These are phyloP conservation scores for Neoascia interrupta DNA, from an alignment of 2,888 invertebrate genomes.

Conservation along the genomic window DNA sequence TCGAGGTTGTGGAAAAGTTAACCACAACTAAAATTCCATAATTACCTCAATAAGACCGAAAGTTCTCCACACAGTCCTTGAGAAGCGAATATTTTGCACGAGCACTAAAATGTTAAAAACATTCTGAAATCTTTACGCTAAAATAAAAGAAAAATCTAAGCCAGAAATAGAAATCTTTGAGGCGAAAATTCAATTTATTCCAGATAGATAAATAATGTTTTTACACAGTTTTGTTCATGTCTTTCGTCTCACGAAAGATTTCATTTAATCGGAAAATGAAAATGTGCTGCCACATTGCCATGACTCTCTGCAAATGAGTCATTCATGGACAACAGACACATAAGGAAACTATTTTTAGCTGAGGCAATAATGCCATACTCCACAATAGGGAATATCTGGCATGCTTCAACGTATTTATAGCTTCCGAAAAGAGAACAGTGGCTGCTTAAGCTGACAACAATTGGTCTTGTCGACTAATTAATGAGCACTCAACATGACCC, in stretches of 20 bases:
- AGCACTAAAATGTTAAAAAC: too few species aligned
- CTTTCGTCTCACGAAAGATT: conserved; percentile 35
- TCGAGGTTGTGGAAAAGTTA: too few species aligned
- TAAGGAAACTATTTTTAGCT: conserved; percentile 26
- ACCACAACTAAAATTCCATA: too few species aligned
- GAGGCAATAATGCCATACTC: too few species aligned
- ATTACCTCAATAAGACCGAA: too few species aligned
- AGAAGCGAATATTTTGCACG: too few species aligned
- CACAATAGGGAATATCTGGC: conserved; percentile 27
- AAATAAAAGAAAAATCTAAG: too few species aligned
- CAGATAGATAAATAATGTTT: conserved; percentile 1
- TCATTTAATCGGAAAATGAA: conserved; percentile 24
- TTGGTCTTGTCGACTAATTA: conserved; percentile 24
- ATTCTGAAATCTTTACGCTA: too few species aligned
- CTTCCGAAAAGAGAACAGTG: not conserved
- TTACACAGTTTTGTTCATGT: conserved; percentile 2
- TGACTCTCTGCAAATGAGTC: conserved; percentile 11
- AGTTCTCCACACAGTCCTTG: too few species aligned
- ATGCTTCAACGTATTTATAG: conserved; percentile 5
- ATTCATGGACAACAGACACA: conserved; percentile 9
- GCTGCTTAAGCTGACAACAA: conserved; percentile 12
- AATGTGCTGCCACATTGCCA: conserved; percentile 18
- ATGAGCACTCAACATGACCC: conserved; percentile 24
- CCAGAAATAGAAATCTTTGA: too few species aligned
- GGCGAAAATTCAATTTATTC: too few species aligned